Base-by-base conservation (phyloP, 2,113 vertebrate species). In the Oxyura jamaicensis region DNA sequence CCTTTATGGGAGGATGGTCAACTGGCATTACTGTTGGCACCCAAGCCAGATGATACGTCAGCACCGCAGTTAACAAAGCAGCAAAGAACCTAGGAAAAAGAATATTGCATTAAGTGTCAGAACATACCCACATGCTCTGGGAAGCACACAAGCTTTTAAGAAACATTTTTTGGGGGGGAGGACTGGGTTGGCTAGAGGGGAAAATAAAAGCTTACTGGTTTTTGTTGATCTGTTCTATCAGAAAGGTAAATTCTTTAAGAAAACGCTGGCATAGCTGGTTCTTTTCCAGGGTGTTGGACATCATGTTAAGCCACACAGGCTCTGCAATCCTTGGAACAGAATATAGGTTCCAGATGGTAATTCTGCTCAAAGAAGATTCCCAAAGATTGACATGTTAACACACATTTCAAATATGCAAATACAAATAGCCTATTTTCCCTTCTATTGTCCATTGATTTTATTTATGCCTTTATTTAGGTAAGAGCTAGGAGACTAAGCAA, bases 21-120 rank as follows among this genome's bases (percentile, higher is more conserved):
- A 98, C 97, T 2, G 99, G 99, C 98, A 99, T 99, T 69, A 99
- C 99, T 2, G 99, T 99, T 33, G 99, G 98, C 13, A 99, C 98
- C 99, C 98, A 99, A 66, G 98, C 98, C 96, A 99, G 96, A 76
- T 99, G 98, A 86, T 99, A 98, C 1, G 98, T 99, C 92, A 99
- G 97, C 85, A 99, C 98, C 2, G 98, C 99, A 0, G 99, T 99
- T 87, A 99, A 94, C 52, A 99, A 96, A 89, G 98, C 98, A 79
- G 98, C 98, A 83, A 99, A 98, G 78, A 99, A 99, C 97, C 99
- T 99, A 75, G 42, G 59, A 21, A 66, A 87, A 83, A 79, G 8
- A 75, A 48, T 16, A 76, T 2, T 13, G 14, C 28, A n/a, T 29
- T 63, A 86, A 83, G 13, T 53, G n/a, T 33, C 88, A 63, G 44